Conservation (phyloP, 2,888 invertebrate species). For the Heliconius aoede region DNA sequence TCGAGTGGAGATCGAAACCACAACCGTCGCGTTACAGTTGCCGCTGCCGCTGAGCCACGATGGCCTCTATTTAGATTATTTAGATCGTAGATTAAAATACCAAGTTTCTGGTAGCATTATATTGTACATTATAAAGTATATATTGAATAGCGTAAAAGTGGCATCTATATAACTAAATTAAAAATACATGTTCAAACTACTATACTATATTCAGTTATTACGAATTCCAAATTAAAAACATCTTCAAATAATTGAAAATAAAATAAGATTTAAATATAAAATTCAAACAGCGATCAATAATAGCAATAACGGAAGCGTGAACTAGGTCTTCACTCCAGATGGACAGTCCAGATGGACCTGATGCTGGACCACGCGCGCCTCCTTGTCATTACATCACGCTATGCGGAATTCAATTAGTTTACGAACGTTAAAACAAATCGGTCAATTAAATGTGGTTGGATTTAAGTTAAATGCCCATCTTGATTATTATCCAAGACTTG, state of each 20-base stretch:
- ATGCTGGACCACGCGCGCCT: constrained; percentile 31
- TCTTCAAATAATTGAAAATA: not conserved
- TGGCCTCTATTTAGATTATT: too few species aligned
- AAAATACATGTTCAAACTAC: too few species aligned
- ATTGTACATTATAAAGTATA: too few species aligned
- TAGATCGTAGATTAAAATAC: too few species aligned
- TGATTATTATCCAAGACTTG: constrained; percentile 1
- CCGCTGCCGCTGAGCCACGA: not conserved
- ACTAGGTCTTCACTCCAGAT: constrained; percentile 41
- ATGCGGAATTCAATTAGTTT: constrained; percentile 42
- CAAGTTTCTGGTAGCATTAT: too few species aligned
- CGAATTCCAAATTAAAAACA: not conserved
- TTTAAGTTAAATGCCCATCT: not conserved
- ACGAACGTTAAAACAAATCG: constrained; percentile 10
- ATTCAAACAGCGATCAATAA: constrained; percentile 14
- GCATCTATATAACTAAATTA: too few species aligned
- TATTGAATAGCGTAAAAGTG: too few species aligned
- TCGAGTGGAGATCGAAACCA: not conserved
- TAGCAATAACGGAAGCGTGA: constrained; percentile 41
- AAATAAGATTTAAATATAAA: not conserved
- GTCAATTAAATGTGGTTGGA: constrained; percentile 5
- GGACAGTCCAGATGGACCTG: constrained; percentile 44
- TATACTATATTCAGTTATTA: not conserved
- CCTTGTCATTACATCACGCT: constrained; percentile 36
- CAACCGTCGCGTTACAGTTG: not conserved